Conservation (phyloP, 2,888 invertebrate genomes). For the Phorcus lineatus region DNA sequence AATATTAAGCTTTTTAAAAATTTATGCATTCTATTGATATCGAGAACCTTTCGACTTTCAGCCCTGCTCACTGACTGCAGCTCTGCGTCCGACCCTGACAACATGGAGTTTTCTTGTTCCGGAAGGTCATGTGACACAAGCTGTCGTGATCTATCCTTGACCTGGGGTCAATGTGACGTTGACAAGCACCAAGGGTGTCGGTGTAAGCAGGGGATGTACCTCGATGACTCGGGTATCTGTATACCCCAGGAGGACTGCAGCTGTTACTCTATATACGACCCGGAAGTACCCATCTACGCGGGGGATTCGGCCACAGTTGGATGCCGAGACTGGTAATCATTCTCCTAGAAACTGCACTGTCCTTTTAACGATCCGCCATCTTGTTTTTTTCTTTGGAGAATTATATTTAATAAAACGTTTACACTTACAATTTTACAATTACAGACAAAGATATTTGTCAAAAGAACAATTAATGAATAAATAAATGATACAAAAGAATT, state of each 20-base stretch:
- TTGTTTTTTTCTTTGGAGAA: too few relatives aligned
- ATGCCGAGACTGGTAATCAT: not conserved
- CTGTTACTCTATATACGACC: not conserved
- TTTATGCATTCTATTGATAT: too few relatives aligned
- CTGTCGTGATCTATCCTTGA: not conserved
- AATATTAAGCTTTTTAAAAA: too few relatives aligned
- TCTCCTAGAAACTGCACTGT: too few relatives aligned
- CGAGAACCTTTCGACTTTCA: too few relatives aligned
- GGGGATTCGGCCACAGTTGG: not conserved
- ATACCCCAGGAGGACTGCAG: not conserved
- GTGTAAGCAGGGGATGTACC: not conserved
- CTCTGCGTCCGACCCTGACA: not conserved
- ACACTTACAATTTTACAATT: too few relatives aligned
- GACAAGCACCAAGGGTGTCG: slow-evolving; percentile 1
- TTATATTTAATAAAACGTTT: too few relatives aligned
- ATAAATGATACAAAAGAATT: too few relatives aligned
- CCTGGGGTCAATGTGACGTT: not conserved
- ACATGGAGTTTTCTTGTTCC: not conserved
- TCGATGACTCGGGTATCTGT: not conserved
- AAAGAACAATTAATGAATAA: too few relatives aligned
- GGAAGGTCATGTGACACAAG: not conserved
- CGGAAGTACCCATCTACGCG: not conserved
- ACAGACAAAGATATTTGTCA: too few relatives aligned
- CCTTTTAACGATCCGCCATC: too few relatives aligned
- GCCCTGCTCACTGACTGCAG: too few relatives aligned